These are phyloP conservation scores for Jordanella pulchra DNA, from an alignment of 2,797 vertebrate species.

Conservation along the genomic window DNA sequence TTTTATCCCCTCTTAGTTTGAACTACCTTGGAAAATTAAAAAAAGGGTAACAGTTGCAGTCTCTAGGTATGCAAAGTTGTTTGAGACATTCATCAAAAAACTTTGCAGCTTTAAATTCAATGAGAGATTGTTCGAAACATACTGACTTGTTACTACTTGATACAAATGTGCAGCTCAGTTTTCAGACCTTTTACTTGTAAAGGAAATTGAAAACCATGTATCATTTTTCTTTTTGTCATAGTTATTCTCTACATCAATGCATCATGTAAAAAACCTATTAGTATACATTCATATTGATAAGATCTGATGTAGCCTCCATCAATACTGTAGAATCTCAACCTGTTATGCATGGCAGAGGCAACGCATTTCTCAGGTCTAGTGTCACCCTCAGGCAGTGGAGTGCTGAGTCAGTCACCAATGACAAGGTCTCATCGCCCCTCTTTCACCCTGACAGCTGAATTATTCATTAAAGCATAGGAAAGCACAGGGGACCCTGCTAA, in stretches of 20 bases:
- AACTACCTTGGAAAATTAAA: too few relatives aligned
- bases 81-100: too few relatives aligned
- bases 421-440: constrained; percentile 74
- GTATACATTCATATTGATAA: background rate
- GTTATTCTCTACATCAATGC: background rate
- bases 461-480: constrained; percentile 74
- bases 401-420: constrained; percentile 75
- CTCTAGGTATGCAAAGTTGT: too few relatives aligned
- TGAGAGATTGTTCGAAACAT: too few relatives aligned
- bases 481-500: constrained; percentile 72
- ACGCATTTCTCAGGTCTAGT: constrained; percentile 64
- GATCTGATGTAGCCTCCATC: constrained; percentile 20
- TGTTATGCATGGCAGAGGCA: constrained; percentile 43
- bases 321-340: constrained; percentile 31
- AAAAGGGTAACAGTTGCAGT: too few relatives aligned
- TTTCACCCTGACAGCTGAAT: constrained; percentile 75
- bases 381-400: constrained; percentile 69
- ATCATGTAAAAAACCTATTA: background rate
- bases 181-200: constrained; percentile 1
- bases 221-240: background rate
- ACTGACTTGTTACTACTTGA: too few relatives aligned
- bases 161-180: background rate
- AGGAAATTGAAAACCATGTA: background rate
- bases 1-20: too few relatives aligned
- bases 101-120: too few relatives aligned